Conservation (phyloP, 92 coral and sea anemone species). For the Palythoa grandis region DNA sequence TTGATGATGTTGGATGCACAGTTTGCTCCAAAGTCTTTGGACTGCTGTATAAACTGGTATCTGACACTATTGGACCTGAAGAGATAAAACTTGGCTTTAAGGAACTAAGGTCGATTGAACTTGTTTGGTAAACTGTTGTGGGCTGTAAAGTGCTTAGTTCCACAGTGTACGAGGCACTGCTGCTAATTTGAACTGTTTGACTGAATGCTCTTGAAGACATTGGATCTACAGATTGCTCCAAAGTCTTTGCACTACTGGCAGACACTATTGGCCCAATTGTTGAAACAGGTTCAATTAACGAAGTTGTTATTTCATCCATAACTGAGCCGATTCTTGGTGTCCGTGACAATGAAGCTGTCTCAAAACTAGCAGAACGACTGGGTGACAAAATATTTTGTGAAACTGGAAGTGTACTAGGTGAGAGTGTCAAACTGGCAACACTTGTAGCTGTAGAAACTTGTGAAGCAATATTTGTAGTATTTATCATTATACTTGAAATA, state of each 20-base stretch:
- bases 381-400: constrained; percentile 13
- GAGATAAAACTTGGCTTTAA: neutral
- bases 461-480: neutral
- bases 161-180: neutral
- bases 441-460: neutral
- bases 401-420: constrained; percentile 10
- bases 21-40: neutral
- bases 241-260: neutral
- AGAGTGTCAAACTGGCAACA: neutral
- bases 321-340: constrained; percentile 42
- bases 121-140: neutral
- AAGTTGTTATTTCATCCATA: constrained; percentile 3
- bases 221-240: neutral
- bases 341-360: constrained; percentile 10
- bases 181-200: constrained; percentile 3
- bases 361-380: constrained; percentile 17
- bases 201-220: neutral
- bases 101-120: neutral
- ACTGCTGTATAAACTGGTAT: neutral
- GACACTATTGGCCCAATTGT: neutral
- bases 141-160: neutral
- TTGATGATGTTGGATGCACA: neutral
- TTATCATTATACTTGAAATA: neutral
- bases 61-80: neutral
- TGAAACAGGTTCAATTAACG: neutral